Conservation (phyloP, 2,797 vertebrate genomes). For the Poeciliopsis turneri region DNA sequence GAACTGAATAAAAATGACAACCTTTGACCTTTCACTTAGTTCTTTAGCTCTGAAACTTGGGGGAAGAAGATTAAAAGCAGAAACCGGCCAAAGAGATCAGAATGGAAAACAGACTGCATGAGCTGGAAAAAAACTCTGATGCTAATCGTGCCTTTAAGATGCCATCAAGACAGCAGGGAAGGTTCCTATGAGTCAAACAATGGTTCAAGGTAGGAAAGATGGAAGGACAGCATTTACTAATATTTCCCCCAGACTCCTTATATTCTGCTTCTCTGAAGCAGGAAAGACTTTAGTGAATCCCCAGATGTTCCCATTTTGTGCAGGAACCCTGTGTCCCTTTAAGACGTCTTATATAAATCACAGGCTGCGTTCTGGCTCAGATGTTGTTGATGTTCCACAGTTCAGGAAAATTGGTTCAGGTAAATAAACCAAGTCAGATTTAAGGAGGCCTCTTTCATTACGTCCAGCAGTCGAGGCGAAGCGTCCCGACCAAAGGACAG, state of each 20-base stretch:
- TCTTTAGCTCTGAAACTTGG: slow-evolving; percentile 53
- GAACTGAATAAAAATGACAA: slow-evolving; percentile 52
- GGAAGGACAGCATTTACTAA: not conserved
- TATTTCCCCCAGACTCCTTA: not conserved
- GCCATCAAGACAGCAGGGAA: no score
- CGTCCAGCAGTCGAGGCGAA: slow-evolving; percentile 6
- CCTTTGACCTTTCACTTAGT: slow-evolving; percentile 48
- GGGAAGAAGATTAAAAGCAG: slow-evolving; percentile 51
- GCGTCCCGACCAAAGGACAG: slow-evolving; percentile 54
- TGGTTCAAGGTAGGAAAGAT: not conserved
- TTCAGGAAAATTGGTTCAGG: not conserved
- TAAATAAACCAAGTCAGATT: not conserved
- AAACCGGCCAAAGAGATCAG: slow-evolving; percentile 44
- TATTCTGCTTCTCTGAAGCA: not conserved
- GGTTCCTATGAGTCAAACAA: no score
- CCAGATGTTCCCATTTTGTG: not conserved
- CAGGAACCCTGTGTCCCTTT: not conserved
- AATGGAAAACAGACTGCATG: not conserved
- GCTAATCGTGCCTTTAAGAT: no score
- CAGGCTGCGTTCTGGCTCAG: no score
- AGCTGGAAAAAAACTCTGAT: not conserved
- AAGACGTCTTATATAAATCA: not conserved
- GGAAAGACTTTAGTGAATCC: not conserved
- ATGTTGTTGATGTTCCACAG: not conserved
- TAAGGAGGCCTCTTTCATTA: not conserved